Percentiles rank a stretch among this genome's conserved stretches.
Evolutionary conservation across 2,797 vertebrate genomes (phyloP).

Genomic region (Esox lucius): DNA sequence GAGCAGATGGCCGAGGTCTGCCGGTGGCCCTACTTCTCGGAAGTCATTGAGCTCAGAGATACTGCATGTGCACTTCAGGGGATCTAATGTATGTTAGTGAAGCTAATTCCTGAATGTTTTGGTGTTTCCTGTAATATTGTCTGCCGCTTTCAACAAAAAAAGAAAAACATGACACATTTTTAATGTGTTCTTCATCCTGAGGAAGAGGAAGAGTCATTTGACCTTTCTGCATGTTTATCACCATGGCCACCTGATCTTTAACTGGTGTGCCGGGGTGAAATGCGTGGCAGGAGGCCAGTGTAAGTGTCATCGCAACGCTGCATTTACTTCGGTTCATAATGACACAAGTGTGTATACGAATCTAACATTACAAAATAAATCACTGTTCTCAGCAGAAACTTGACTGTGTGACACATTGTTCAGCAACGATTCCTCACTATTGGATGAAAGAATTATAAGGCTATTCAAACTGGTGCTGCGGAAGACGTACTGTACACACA

Average conservation of each 20-base stretch:
- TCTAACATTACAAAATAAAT: too few relatives aligned
- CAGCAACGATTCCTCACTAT: neutral
- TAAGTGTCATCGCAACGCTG: constrained; percentile 35
- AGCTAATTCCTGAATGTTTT: neutral
- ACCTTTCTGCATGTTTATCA: constrained; percentile 97
- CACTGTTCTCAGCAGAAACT: too few relatives aligned
- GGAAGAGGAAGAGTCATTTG: constrained; percentile 95
- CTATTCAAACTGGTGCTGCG: neutral
- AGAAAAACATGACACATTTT: neutral
- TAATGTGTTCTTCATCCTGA: constrained; percentile 92
- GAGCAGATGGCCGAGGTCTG: constrained; percentile 73
- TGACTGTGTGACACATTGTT: too few relatives aligned
- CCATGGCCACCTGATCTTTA: constrained; percentile 84
- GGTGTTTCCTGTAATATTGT: constrained; percentile 68
- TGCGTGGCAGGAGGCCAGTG: constrained; percentile 66
- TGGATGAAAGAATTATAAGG: neutral
- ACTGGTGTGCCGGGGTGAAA: constrained; percentile 68
- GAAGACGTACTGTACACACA: neutral
- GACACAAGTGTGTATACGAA: too few relatives aligned
- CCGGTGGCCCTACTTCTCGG: constrained; percentile 66
- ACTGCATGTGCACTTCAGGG: constrained; percentile 42
- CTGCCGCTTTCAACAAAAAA: constrained; percentile 48
- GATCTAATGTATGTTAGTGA: constrained; percentile 9
- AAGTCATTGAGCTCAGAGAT: constrained; percentile 55
- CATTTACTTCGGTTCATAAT: too few relatives aligned